phyloP scores from a whole-genome alignment of 2,888 invertebrate species.

The Pandemis corylana region DNA sequence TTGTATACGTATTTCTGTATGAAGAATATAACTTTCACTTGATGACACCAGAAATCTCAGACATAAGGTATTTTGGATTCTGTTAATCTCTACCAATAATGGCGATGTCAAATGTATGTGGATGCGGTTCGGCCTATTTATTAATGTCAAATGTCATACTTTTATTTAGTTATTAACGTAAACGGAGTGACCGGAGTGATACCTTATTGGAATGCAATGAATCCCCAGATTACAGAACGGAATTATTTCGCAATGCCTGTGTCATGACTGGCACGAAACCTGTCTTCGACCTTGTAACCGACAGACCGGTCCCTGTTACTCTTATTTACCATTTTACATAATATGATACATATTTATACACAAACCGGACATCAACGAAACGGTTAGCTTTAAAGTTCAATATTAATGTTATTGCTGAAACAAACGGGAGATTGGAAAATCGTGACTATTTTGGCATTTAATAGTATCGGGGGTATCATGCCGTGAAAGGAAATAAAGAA shows the following conservation, averaged over 20 bases:
- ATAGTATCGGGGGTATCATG: neutral
- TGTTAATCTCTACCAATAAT: too few species aligned
- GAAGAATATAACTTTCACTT: too few species aligned
- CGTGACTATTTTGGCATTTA: slow-evolving; percentile 34
- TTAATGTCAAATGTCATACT: too few species aligned
- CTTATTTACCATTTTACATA: slow-evolving; percentile 23
- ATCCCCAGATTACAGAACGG: slow-evolving; percentile 24
- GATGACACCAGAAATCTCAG: too few species aligned
- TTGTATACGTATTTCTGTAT: too few species aligned
- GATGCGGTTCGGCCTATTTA: neutral
- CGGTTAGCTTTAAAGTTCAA: slow-evolving; percentile 27
- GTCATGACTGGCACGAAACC: slow-evolving; percentile 53
- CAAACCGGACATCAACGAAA: slow-evolving; percentile 1
- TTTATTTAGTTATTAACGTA: too few species aligned
- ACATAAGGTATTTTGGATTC: too few species aligned
- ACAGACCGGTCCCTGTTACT: slow-evolving; percentile 26
- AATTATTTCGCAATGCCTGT: slow-evolving; percentile 17
- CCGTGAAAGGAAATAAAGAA: neutral
- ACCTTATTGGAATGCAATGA: neutral
- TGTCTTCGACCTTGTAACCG: slow-evolving; percentile 72
- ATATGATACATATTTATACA: neutral
- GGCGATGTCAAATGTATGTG: too few species aligned
- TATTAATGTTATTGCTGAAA: slow-evolving; percentile 25
- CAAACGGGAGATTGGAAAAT: slow-evolving; percentile 11
- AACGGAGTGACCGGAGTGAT: neutral